A percentile compares a stretch with the other conserved stretches of the same genome.
Conservation (phyloP, 2,113 vertebrate species). For the Heliornis fulica region DNA sequence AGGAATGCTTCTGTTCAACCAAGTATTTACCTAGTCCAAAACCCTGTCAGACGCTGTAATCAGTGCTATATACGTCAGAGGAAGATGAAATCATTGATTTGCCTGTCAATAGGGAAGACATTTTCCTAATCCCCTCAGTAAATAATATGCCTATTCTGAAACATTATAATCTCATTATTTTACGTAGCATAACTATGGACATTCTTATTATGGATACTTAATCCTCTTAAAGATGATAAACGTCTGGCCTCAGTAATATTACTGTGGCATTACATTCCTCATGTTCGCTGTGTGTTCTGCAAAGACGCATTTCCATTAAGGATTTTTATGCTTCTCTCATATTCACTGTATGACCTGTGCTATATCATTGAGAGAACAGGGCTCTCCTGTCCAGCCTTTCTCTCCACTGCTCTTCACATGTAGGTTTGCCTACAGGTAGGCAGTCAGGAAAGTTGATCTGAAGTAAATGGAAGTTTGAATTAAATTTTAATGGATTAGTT, state of each 20-base stretch:
- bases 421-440: not conserved
- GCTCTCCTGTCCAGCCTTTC: not conserved
- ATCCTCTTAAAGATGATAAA: conserved; percentile 31
- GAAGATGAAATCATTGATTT: not conserved
- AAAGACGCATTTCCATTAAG: conserved; percentile 2
- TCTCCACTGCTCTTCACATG: not conserved
- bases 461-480: not conserved
- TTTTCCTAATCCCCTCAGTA: conserved; percentile 11
- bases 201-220: conserved; percentile 12
- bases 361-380: not conserved
- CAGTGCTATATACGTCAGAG: not conserved
- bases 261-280: not conserved
- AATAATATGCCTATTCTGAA: not conserved
- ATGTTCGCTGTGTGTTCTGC: not conserved
- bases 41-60: not conserved
- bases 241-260: not conserved
- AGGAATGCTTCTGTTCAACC: not conserved
- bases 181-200: not conserved
- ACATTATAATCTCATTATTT: conserved; percentile 20
- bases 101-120: not conserved
- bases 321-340: not conserved
- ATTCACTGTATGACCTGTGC: not conserved
- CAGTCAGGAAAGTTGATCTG: not conserved
- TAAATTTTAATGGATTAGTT: conserved; percentile 16
- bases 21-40: not conserved